These are phyloP conservation scores for Lamprologus lemairii DNA, from an alignment of 2,113 vertebrate genomes.

Conservation along the genomic window DNA sequence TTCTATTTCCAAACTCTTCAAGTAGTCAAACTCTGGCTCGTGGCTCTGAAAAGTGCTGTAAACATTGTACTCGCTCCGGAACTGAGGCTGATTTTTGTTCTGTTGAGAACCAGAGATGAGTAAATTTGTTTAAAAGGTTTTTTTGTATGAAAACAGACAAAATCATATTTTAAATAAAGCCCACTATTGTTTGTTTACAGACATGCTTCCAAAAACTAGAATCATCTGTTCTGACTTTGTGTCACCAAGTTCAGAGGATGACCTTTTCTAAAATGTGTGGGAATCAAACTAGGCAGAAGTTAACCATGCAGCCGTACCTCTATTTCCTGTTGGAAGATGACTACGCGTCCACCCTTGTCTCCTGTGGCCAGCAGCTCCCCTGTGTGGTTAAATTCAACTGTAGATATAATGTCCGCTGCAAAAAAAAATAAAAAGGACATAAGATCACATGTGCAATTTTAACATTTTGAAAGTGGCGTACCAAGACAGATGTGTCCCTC, in stretches of 20 bases:
- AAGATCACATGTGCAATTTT: neutral
- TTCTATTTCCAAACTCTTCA: slow-evolving; percentile 99
- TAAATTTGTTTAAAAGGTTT: neutral
- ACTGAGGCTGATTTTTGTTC: slow-evolving; percentile 92
- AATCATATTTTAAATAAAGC: neutral
- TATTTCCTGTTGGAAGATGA: slow-evolving; percentile 97
- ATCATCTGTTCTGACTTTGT: neutral
- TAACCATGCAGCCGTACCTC: slow-evolving; percentile 73
- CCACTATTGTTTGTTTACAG: neutral
- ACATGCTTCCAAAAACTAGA: neutral
- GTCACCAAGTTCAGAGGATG: neutral
- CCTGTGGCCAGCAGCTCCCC: slow-evolving; percentile 97
- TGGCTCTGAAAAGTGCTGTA: slow-evolving; percentile 99
- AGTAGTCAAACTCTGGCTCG: slow-evolving; percentile 98
- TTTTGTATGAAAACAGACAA: neutral
- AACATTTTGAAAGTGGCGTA: neutral
- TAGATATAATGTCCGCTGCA: slow-evolving; percentile 97
- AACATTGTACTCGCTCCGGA: slow-evolving; percentile 97
- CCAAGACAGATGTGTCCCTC: neutral
- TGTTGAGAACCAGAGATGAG: slow-evolving; percentile 41
- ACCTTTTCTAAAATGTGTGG: neutral
- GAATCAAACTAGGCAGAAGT: neutral
- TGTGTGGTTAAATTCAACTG: slow-evolving; percentile 99
- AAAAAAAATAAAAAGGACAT: neutral
- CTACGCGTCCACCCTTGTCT: slow-evolving; percentile 95